Evolutionary conservation across 2,888 invertebrate genomes (phyloP).

Genomic region (Pterobdella sp.): DNA sequence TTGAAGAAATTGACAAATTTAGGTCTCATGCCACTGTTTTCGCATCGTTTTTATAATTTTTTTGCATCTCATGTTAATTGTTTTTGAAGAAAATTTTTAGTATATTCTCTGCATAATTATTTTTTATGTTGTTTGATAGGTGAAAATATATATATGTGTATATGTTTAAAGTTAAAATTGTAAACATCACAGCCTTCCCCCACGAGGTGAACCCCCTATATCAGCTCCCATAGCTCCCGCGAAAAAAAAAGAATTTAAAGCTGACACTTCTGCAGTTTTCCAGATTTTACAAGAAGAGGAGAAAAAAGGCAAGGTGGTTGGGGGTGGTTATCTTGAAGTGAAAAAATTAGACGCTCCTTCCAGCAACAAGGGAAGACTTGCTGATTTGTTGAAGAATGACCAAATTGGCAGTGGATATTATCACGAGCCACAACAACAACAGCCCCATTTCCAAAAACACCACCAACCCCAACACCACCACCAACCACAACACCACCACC

Average conservation of each 20-base stretch:
- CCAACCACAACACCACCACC: neutral
- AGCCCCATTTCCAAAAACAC: constrained; percentile 8
- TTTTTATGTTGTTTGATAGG: too few relatives aligned
- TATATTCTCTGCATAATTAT: neutral
- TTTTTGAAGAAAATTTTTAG: neutral
- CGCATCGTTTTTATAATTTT: too few relatives aligned
- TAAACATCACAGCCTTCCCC: constrained; percentile 7
- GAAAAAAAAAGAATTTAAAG: constrained; percentile 32
- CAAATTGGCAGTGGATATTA: constrained; percentile 20
- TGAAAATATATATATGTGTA: too few relatives aligned
- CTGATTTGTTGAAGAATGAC: constrained; percentile 25
- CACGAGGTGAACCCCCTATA: constrained; percentile 10
- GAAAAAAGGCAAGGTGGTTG: constrained; percentile 14
- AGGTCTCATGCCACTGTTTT: too few relatives aligned
- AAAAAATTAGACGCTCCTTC: neutral
- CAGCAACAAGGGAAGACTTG: constrained; percentile 12
- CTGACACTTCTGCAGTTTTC: constrained; percentile 29
- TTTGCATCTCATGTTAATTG: neutral
- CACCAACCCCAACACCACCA: constrained; percentile 1
- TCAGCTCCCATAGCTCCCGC: constrained; percentile 6
- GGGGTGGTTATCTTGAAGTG: neutral
- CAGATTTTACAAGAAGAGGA: constrained; percentile 32
- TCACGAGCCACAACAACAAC: constrained; percentile 2
- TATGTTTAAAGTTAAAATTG: neutral
- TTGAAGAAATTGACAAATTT: too few relatives aligned